These are phyloP conservation scores for Leptinotarsa peninsularis DNA, from an alignment of 2,888 invertebrate genomes.

Conservation along the genomic window DNA sequence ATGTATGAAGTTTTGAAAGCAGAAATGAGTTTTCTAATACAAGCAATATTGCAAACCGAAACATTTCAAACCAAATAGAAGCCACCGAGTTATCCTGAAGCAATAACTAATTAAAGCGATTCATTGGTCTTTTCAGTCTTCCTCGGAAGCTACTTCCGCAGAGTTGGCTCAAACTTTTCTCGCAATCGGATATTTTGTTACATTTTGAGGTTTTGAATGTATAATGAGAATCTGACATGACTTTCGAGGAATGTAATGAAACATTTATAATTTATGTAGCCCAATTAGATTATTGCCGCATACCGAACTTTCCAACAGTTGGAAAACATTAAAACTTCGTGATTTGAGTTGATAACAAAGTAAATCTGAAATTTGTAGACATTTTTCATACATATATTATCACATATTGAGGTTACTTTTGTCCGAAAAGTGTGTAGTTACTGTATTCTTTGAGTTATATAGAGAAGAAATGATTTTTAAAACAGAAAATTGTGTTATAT, in stretches of 20 bases:
- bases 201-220: constrained; percentile 1
- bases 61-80: not conserved
- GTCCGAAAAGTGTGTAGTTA: too few relatives aligned
- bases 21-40: not conserved
- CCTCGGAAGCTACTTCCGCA: not conserved
- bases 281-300: not conserved
- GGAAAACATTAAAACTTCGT: not conserved
- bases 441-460: too few relatives aligned
- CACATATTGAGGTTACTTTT: too few relatives aligned
- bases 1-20: not conserved
- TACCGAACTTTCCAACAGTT: not conserved
- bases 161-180: not conserved
- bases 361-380: too few relatives aligned
- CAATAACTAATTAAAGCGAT: constrained; percentile 5
- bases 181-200: constrained; percentile 6
- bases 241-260: not conserved
- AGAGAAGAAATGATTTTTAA: too few relatives aligned
- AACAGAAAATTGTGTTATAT: too few relatives aligned
- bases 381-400: too few relatives aligned
- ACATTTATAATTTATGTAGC: not conserved
- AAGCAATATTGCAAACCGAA: not conserved
- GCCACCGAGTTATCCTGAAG: not conserved
- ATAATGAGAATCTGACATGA: not conserved
- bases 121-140: not conserved
- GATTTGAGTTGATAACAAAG: too few relatives aligned